These are phyloP conservation scores for Oceanodroma leucorhoa DNA, from an alignment of 2,797 vertebrate genomes.

Conservation along the genomic window DNA sequence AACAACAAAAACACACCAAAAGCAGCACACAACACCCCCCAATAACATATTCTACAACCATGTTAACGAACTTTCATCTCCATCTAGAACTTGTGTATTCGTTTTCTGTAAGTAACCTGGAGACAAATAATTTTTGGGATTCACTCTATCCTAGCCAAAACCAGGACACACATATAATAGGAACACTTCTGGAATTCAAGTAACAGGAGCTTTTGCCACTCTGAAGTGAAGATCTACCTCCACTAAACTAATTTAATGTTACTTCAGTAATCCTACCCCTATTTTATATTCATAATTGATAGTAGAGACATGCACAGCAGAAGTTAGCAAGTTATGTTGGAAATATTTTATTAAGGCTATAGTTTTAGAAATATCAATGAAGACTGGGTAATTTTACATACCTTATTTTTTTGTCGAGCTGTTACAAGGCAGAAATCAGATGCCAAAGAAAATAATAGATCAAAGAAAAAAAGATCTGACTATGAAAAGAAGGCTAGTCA, in stretches of 20 bases:
- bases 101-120: not conserved
- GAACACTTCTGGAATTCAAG: not conserved
- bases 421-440: not conserved
- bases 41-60: not conserved
- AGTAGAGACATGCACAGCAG: not conserved
- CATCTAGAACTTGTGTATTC: not conserved
- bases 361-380: not conserved
- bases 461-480: not conserved
- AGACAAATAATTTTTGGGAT: not conserved
- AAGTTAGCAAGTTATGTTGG: not conserved
- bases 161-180: not conserved
- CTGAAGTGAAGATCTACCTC: not conserved
- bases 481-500: not conserved
- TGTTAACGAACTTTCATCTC: not conserved
- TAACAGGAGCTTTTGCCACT: not conserved
- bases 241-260: not conserved
- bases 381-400: not conserved
- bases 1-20: not conserved
- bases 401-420: not conserved
- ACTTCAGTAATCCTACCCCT: not conserved
- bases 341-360: not conserved
- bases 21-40: not conserved
- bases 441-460: not conserved
- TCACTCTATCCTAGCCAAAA: too few species aligned
- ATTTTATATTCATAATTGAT: not conserved